A percentile compares a stretch with the other conserved stretches of the same genome.
Evolutionary conservation across 2,797 vertebrate species (phyloP).

Genomic region (Decapterus maruadsi): DNA sequence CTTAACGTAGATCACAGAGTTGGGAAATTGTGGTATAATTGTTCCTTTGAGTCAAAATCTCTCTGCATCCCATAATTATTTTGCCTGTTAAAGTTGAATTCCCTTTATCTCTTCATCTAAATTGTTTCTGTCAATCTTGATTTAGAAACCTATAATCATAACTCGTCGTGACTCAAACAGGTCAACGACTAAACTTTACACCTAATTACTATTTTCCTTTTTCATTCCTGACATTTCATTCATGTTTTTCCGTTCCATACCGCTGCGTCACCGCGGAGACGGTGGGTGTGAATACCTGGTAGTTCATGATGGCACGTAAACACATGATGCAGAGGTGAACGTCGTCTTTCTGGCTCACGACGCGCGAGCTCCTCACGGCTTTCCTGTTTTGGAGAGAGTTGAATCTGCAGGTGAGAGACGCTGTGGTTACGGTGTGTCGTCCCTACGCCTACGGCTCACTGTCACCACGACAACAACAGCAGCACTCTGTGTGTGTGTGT

Average conservation of each 20-base stretch:
- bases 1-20: no score
- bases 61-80: no score
- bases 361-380: constrained; percentile 86
- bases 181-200: no score
- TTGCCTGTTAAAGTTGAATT: no score
- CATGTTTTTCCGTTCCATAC: not conserved
- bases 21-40: no score
- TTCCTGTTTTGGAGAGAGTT: constrained; percentile 89
- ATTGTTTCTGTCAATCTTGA: no score
- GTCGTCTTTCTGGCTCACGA: constrained; percentile 90
- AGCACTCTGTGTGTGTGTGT: no score
- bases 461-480: no score
- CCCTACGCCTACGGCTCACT: not conserved
- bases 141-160: no score
- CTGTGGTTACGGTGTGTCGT: constrained; percentile 7
- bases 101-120: no score
- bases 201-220: not conserved
- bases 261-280: not conserved
- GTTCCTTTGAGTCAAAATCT: no score
- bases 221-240: not conserved
- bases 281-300: constrained; percentile 86
- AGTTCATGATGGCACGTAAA: constrained; percentile 98
- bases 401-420: constrained; percentile 68
- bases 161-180: no score
- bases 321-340: constrained; percentile 97